Percentiles rank a stretch among this genome's conserved stretches.
These are phyloP conservation scores for Piprites chloris DNA, from an alignment of 2,113 vertebrate genomes.

Conservation along the genomic window DNA sequence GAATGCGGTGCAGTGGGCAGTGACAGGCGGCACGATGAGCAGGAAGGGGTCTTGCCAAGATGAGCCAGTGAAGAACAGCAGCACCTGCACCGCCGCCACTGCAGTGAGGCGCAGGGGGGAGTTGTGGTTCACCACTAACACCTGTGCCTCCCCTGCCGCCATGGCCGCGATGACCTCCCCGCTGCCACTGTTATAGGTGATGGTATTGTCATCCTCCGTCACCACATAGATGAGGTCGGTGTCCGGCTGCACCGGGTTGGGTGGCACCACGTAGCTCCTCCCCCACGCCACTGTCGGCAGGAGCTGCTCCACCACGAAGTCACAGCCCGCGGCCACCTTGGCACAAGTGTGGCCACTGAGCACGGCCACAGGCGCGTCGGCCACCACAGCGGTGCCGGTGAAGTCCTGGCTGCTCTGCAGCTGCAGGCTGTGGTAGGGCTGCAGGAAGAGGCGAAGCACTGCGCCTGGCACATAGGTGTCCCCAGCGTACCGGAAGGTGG, in stretches of 20 bases:
- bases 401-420: constrained; percentile 60
- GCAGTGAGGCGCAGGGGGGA: neutral
- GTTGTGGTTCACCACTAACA: fast-evolving
- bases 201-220: constrained; percentile 26
- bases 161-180: neutral
- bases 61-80: neutral
- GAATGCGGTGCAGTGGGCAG: constrained; percentile 60
- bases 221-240: constrained; percentile 56
- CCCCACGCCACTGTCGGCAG: constrained; percentile 70
- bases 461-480: fast-evolving
- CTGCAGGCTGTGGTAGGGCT: constrained; percentile 68
- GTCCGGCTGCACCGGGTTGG: neutral
- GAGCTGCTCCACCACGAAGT: constrained; percentile 77
- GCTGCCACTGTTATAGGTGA: neutral
- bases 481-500: neutral
- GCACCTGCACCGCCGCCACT: neutral
- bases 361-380: constrained; percentile 52
- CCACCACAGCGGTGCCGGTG: constrained; percentile 55
- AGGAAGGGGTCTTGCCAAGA: constrained; percentile 49
- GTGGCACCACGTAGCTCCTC: constrained; percentile 58
- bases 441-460: constrained; percentile 1
- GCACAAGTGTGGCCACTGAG: constrained; percentile 72
- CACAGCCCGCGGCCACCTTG: constrained; percentile 27
- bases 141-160: fast-evolving
- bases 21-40: neutral